These are phyloP conservation scores for Carollia perspicillata DNA, from an alignment of 2,113 vertebrate species.

Conservation along the genomic window DNA sequence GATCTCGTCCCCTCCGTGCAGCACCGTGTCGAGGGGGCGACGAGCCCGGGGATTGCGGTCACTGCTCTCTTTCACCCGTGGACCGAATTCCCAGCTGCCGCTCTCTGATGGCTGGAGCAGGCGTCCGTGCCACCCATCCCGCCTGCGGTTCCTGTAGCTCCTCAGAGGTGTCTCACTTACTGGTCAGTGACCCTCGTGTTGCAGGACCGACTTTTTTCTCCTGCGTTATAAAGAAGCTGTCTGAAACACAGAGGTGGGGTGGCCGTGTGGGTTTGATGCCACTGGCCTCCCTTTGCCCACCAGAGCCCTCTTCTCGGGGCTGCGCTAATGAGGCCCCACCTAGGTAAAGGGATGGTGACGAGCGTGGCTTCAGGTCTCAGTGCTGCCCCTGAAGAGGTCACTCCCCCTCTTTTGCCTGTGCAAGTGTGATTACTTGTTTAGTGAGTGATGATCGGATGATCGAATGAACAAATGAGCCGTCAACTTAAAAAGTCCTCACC, in stretches of 20 bases:
- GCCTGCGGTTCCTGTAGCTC: neutral
- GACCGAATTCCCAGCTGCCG: neutral
- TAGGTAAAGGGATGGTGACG: accelerated
- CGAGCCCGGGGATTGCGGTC: neutral
- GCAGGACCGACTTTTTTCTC: neutral
- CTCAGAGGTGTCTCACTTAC: neutral
- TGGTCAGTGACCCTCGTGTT: neutral
- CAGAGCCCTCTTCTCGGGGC: neutral
- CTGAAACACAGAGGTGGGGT: neutral
- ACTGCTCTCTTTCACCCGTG: neutral
- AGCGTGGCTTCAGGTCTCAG: neutral
- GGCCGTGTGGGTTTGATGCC: neutral
- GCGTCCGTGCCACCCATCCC: neutral
- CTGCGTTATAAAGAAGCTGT: neutral
- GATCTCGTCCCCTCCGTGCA: neutral
- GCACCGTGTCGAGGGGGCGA: neutral
- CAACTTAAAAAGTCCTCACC: neutral
- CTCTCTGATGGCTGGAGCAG: neutral
- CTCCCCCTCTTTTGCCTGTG: neutral
- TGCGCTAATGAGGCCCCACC: accelerated
- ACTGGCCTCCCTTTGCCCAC: accelerated
- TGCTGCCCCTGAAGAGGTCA: neutral
- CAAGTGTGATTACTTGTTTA: neutral
- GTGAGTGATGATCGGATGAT: neutral
- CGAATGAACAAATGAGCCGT: neutral